Conservation (phyloP, 2,797 vertebrate genomes). For the Malurus leucopterus region DNA sequence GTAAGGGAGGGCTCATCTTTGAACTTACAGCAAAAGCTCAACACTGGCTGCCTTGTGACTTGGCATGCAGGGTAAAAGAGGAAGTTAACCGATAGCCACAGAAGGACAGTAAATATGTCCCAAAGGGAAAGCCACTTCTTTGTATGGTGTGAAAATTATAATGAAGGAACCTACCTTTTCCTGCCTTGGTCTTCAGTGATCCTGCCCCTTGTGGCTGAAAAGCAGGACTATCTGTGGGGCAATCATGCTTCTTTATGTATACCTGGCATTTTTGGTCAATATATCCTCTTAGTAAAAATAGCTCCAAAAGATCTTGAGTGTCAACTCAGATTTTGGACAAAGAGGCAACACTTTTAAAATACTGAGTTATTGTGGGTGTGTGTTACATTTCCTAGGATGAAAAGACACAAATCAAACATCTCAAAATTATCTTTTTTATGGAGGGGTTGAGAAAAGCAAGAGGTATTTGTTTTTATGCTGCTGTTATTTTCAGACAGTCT, state of each 20-base stretch:
- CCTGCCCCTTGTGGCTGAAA: not conserved
- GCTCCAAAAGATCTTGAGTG: not conserved
- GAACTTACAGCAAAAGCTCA: not conserved
- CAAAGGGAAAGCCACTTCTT: not conserved
- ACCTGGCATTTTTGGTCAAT: not conserved
- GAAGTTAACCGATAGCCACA: not conserved
- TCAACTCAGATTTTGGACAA: not conserved
- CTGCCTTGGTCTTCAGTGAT: not conserved
- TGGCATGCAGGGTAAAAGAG: not conserved
- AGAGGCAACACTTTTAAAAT: not conserved
- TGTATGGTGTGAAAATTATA: not conserved
- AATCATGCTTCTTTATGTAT: not conserved
- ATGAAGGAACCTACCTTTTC: not conserved
- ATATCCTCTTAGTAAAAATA: not conserved
- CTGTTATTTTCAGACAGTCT: not conserved
- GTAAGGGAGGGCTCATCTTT: not conserved
- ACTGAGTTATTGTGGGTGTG: not conserved
- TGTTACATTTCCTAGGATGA: not conserved
- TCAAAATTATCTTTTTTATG: not conserved
- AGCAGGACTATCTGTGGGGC: not conserved
- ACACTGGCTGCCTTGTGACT: not conserved
- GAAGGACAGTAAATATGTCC: not conserved
- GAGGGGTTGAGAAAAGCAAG: not conserved
- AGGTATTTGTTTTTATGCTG: not conserved
- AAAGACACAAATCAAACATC: not conserved